A percentile compares a stretch with the other conserved stretches of the same genome.
These are phyloP conservation scores for Venustaconcha ellipsiformis DNA, from an alignment of 1,140 invertebrate species.

Conservation along the genomic window DNA sequence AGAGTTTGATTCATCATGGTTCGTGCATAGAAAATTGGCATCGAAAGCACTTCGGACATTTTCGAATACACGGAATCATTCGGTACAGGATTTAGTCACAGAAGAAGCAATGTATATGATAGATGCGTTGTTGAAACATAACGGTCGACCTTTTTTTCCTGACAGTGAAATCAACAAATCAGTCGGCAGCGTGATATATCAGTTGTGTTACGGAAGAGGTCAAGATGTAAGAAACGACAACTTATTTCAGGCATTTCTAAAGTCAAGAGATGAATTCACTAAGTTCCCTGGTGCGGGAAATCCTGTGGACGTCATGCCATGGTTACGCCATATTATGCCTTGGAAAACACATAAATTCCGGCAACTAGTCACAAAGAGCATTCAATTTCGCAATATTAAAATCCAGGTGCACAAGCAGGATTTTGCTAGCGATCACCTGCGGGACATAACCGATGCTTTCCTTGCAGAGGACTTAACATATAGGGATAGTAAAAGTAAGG, in stretches of 20 bases:
- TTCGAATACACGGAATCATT: not conserved
- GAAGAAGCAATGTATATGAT: not conserved
- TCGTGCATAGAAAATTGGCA: not conserved
- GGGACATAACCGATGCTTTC: conserved; percentile 10
- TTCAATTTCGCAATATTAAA: not conserved
- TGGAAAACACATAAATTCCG: conserved; percentile 14
- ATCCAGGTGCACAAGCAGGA: not conserved
- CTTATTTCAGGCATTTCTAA: not conserved
- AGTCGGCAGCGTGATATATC: not conserved
- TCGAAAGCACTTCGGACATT: not conserved
- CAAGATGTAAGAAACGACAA: not conserved
- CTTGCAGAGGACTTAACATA: not conserved
- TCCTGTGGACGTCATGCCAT: conserved; percentile 36
- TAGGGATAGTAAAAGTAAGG: not conserved
- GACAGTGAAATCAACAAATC: not conserved
- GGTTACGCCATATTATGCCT: conserved; percentile 26
- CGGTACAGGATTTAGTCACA: not conserved
- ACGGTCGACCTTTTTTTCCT: not conserved
- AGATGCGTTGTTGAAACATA: not conserved
- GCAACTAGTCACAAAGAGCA: not conserved
- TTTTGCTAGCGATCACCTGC: conserved; percentile 1
- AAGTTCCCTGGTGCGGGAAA: conserved; percentile 20
- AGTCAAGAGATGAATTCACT: conserved; percentile 9
- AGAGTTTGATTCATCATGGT: not conserved
- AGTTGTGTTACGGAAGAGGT: not conserved